phyloP scores from a whole-genome alignment of 2,113 vertebrate species.

The Leptobrachium leishanense region DNA sequence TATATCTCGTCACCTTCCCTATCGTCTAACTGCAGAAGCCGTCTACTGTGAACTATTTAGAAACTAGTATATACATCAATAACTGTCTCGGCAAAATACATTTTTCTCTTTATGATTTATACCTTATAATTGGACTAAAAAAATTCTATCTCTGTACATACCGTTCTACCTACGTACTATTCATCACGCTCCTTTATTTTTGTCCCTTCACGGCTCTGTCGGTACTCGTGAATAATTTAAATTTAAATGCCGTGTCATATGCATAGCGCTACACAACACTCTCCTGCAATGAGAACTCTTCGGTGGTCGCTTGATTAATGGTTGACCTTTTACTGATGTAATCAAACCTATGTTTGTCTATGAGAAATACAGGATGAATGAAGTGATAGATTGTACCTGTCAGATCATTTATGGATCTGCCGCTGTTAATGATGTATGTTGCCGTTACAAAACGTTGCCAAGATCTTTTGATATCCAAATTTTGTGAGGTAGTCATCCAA shows the following conservation, averaged over 20 bases:
- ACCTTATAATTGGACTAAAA: too few species aligned
- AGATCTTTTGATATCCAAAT: conserved; percentile 38
- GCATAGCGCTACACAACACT: conserved; percentile 10
- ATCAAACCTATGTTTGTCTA: conserved; percentile 41
- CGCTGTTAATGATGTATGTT: conserved; percentile 28
- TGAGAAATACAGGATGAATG: conserved; percentile 14
- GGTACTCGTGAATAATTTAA: neutral
- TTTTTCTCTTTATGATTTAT: too few species aligned
- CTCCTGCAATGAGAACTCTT: conserved; percentile 27
- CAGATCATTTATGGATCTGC: conserved; percentile 32
- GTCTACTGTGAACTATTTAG: too few species aligned
- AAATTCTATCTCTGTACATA: too few species aligned
- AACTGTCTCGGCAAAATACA: too few species aligned
- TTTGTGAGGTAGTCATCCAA: conserved; percentile 7
- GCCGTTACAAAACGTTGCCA: conserved; percentile 9
- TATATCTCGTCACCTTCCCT: too few species aligned
- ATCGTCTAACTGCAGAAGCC: too few species aligned
- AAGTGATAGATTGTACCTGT: conserved; percentile 39
- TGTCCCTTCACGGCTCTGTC: neutral
- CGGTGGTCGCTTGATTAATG: conserved; percentile 37
- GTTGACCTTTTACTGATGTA: conserved; percentile 48
- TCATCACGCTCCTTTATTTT: neutral
- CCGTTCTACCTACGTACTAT: too few species aligned
- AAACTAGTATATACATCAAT: too few species aligned
- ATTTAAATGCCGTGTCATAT: conserved; percentile 16